Conservation (phyloP, 2,888 invertebrate species). For the Troglohyphantes excavatus region DNA sequence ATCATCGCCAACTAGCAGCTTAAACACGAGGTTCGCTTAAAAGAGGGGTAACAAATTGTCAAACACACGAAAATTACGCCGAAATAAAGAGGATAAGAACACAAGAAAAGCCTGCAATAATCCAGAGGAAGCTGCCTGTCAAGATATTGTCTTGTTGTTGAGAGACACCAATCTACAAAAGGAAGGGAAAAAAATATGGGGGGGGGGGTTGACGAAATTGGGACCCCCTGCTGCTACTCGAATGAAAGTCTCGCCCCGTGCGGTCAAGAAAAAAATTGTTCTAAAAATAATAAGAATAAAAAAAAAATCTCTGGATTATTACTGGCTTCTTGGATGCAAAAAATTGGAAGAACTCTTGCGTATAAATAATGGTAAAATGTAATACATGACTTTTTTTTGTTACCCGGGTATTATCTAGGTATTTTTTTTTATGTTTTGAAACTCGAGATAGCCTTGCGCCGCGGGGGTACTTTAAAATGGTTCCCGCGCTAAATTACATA, state of each 20-base stretch:
- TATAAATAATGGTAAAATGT: slow-evolving; percentile 55
- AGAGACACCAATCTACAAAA: slow-evolving; percentile 9
- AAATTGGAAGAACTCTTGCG: neutral
- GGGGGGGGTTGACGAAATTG: slow-evolving; percentile 7
- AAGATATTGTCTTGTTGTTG: slow-evolving; percentile 2
- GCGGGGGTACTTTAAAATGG: slow-evolving; percentile 56
- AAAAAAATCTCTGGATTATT: neutral
- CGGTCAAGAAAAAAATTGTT: slow-evolving; percentile 44
- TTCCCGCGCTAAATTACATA: slow-evolving; percentile 25
- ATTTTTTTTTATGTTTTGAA: slow-evolving; percentile 14
- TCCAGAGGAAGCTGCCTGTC: neutral
- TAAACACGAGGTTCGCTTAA: slow-evolving; percentile 15
- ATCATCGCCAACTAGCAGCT: slow-evolving; percentile 24
- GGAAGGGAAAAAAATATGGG: neutral
- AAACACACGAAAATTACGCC: slow-evolving; percentile 33
- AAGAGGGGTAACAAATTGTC: slow-evolving; percentile 31
- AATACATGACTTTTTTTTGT: neutral
- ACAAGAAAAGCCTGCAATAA: slow-evolving; percentile 6
- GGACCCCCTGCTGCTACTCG: slow-evolving; percentile 37
- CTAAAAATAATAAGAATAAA: neutral
- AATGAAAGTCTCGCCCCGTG: slow-evolving; percentile 48
- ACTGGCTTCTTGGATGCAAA: slow-evolving; percentile 5
- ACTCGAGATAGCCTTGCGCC: slow-evolving; percentile 42
- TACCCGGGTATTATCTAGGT: neutral
- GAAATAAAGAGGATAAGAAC: neutral